Conservation (phyloP, 2,797 vertebrate species). For the Hydrolagus colliei region DNA sequence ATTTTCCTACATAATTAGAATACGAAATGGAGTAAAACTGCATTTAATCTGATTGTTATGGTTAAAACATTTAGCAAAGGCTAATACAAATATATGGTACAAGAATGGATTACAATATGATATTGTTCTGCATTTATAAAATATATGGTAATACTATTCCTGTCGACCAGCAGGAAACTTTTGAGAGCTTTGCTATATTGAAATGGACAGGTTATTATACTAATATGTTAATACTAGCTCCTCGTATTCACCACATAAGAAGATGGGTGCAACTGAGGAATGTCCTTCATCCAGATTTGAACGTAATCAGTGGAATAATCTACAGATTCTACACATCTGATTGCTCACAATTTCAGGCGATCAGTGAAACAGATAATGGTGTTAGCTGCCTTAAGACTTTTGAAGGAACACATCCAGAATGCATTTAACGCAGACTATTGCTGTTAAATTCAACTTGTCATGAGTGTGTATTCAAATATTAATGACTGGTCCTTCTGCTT, state of each 20-base stretch:
- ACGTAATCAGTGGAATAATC: conserved; percentile 23
- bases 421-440: conserved; percentile 7
- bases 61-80: background rate
- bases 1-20: background rate
- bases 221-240: conserved; percentile 15
- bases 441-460: conserved; percentile 19
- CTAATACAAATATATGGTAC: background rate
- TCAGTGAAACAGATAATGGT: conserved; percentile 26
- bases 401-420: background rate
- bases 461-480: conserved; percentile 23
- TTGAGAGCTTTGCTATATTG: background rate
- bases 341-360: conserved; percentile 7
- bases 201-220: conserved; percentile 16
- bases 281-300: conserved; percentile 12
- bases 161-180: background rate
- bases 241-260: background rate
- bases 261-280: conserved; percentile 9
- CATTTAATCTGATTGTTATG: background rate
- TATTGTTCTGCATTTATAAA: background rate
- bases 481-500: background rate
- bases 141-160: background rate
- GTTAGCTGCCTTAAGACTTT: conserved; percentile 28
- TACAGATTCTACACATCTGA: conserved; percentile 21
- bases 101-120: background rate
- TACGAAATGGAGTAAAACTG: background rate